Evolutionary conservation across 1,140 invertebrate genomes (phyloP).

Genomic region (Ooceraea biroi): DNA sequence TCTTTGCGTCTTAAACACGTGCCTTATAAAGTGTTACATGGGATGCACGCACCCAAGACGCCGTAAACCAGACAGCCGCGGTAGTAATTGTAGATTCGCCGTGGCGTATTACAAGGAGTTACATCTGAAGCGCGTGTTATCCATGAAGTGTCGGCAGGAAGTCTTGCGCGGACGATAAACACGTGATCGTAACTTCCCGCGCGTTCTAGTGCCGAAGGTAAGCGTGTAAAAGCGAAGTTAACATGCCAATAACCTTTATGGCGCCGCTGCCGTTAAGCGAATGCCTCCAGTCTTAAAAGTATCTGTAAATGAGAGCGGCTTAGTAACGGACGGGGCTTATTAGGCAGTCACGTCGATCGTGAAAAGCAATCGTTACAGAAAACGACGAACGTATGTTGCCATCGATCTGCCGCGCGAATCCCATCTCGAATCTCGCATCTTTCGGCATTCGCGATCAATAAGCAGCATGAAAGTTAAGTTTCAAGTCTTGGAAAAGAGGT

Average conservation of each 20-base stretch:
- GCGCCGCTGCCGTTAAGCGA: slow-evolving; percentile 25
- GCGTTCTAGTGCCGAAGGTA: slow-evolving; percentile 21
- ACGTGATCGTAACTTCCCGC: slow-evolving; percentile 42
- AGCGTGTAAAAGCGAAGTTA: slow-evolving; percentile 52
- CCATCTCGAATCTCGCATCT: not conserved
- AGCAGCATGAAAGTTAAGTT: too few relatives aligned
- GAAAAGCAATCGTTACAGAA: slow-evolving; percentile 35
- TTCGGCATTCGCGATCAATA: not conserved
- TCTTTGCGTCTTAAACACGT: not conserved
- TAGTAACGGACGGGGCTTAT: slow-evolving; percentile 65
- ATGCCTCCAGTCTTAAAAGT: slow-evolving; percentile 31
- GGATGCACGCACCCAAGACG: not conserved
- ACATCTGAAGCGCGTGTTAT: slow-evolving; percentile 2
- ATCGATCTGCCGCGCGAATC: not conserved
- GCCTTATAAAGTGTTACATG: slow-evolving; percentile 1
- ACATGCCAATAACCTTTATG: slow-evolving; percentile 63
- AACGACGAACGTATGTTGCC: not conserved
- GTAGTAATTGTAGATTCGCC: slow-evolving; percentile 21
- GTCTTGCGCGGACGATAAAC: slow-evolving; percentile 29
- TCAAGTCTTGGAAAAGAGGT: too few relatives aligned
- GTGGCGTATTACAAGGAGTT: not conserved
- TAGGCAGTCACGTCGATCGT: slow-evolving; percentile 54
- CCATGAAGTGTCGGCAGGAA: not conserved
- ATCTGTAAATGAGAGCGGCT: slow-evolving; percentile 58
- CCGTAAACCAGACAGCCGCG: slow-evolving; percentile 13